A percentile compares a stretch with the other conserved stretches of the same genome.
Conservation (phyloP, 37 sponge, comb jelly and placozoan species). For the Cladorhizidae sp. region DNA sequence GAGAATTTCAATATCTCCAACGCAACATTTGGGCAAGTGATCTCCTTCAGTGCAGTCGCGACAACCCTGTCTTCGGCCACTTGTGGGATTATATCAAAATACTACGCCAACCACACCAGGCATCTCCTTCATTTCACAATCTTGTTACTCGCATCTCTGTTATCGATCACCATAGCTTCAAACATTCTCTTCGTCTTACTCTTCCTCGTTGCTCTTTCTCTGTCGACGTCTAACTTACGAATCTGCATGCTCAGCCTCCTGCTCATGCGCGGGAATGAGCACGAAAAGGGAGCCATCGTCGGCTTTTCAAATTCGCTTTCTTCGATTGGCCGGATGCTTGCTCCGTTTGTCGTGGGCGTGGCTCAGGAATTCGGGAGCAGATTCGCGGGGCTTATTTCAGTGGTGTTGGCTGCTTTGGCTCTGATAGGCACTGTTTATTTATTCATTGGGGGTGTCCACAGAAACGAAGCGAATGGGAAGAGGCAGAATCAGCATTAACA, state of each 20-base stretch:
- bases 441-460: too few species aligned
- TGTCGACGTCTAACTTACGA: constrained; percentile 68
- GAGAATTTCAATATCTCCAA: constrained; percentile 32
- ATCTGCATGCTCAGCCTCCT: constrained; percentile 36
- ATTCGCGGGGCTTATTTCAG: constrained; percentile 35
- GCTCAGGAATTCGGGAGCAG: constrained; percentile 35
- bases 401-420: constrained; percentile 32
- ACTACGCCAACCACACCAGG: constrained; percentile 31
- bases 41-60: constrained; percentile 64
- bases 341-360: constrained; percentile 66
- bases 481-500: too few species aligned
- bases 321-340: constrained; percentile 65
- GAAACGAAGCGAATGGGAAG: too few species aligned
- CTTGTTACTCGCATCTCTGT: constrained; percentile 37
- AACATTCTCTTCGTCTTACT: constrained; percentile 22
- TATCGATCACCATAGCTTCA: constrained; percentile 29
- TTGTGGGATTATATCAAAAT: constrained; percentile 38
- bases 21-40: constrained; percentile 57
- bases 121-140: constrained; percentile 47
- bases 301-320: constrained; percentile 66
- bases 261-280: constrained; percentile 36
- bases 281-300: constrained; percentile 72
- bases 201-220: constrained; percentile 46
- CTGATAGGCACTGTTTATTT: neutral
- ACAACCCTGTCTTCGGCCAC: constrained; percentile 32